Evolutionary conservation across 2,797 vertebrate genomes (phyloP).

Genomic region (Sitta carolinensis): DNA sequence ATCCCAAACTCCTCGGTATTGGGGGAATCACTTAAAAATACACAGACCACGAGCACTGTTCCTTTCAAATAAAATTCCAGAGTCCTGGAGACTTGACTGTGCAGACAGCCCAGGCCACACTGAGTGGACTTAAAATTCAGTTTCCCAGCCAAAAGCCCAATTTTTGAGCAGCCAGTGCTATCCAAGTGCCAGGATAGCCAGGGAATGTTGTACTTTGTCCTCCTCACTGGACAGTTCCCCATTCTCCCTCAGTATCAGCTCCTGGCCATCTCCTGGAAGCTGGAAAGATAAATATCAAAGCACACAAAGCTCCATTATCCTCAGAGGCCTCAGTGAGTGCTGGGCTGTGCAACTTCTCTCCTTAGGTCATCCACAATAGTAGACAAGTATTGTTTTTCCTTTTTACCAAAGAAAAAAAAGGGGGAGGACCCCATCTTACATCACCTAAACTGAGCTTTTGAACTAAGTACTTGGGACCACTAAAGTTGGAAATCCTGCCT

Average conservation of each 20-base stretch:
- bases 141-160: background rate
- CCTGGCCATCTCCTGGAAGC: slow-evolving; percentile 4
- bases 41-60: background rate
- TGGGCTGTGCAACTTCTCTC: background rate
- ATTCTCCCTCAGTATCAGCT: background rate
- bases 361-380: background rate
- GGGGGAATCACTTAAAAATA: background rate
- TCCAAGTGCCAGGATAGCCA: background rate
- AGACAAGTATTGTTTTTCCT: background rate
- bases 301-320: slow-evolving; percentile 16
- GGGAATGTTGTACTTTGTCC: background rate
- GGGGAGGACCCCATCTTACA: background rate
- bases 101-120: background rate
- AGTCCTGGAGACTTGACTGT: background rate
- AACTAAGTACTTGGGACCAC: background rate
- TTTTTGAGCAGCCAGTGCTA: background rate
- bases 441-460: background rate
- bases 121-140: background rate
- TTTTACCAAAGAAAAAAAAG: background rate
- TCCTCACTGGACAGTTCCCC: background rate
- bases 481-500: background rate
- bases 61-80: background rate
- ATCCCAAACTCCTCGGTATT: background rate
- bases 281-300: slow-evolving; percentile 27
- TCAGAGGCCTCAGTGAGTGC: background rate